Percentiles rank a stretch among this genome's conserved stretches.
Evolutionary conservation across 2,888 invertebrate species (phyloP).

Genomic region (Flexamia atlantica): DNA sequence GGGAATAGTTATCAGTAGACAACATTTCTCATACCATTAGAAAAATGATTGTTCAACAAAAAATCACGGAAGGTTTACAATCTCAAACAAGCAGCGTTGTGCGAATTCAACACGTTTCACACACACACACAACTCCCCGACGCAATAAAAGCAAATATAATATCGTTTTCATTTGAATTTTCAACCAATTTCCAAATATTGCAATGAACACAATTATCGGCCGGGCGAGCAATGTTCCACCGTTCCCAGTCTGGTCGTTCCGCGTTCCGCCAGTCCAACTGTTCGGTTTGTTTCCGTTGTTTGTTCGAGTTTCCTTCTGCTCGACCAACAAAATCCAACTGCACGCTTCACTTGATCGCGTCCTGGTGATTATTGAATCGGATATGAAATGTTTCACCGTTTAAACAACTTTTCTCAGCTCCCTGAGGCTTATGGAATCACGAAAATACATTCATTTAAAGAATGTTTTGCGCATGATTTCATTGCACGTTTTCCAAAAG

Average conservation of each 20-base stretch:
- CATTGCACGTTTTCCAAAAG: no score
- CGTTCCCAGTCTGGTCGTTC: not conserved
- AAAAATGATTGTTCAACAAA: no score
- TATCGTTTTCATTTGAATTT: slow-evolving; percentile 55
- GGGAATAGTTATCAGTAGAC: no score
- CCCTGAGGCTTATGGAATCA: no score
- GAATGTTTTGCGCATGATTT: no score
- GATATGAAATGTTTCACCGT: not conserved
- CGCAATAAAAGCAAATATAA: slow-evolving; percentile 48
- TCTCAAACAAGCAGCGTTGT: no score
- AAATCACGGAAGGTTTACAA: no score
- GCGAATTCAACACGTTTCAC: not conserved
- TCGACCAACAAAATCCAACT: slow-evolving; percentile 25
- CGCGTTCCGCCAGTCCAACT: slow-evolving; percentile 5
- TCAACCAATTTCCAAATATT: slow-evolving; percentile 58
- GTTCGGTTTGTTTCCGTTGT: not conserved
- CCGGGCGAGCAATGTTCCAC: not conserved
- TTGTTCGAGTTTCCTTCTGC: slow-evolving; percentile 11
- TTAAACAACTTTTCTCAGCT: no score
- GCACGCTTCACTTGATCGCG: not conserved
- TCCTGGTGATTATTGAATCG: not conserved
- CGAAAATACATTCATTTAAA: no score
- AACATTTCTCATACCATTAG: no score
- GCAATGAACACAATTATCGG: slow-evolving; percentile 52
- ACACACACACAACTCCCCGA: not conserved